Evolutionary conservation across 2,888 invertebrate species (phyloP).

Genomic region (Gasteruption jaculator): DNA sequence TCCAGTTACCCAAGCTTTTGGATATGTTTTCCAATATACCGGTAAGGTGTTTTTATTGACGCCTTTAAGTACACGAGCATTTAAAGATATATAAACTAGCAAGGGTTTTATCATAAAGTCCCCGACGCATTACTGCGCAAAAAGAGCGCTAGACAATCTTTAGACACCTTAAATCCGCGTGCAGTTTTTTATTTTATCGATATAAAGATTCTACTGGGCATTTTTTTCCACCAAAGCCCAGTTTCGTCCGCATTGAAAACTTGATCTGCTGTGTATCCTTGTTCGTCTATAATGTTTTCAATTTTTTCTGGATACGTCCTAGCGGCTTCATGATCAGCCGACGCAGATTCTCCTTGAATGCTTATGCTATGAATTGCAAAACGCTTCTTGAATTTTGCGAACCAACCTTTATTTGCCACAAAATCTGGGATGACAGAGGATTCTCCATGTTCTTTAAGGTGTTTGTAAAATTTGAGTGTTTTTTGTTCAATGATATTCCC

Average conservation of each 20-base stretch:
- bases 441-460: constrained; percentile 19
- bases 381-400: constrained; percentile 18
- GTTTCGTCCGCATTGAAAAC: constrained; percentile 13
- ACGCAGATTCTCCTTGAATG: constrained; percentile 9
- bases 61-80: constrained; percentile 31
- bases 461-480: constrained; percentile 25
- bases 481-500: constrained; percentile 24
- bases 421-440: too few relatives aligned
- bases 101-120: constrained; percentile 31
- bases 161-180: constrained; percentile 29
- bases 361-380: constrained; percentile 9
- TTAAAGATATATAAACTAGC: constrained; percentile 29
- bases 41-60: constrained; percentile 27
- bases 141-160: constrained; percentile 33
- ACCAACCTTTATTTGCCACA: too few relatives aligned
- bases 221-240: constrained; percentile 7
- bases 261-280: constrained; percentile 10
- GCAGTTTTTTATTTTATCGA: constrained; percentile 31
- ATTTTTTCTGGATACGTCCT: constrained; percentile 10
- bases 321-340: constrained; percentile 4
- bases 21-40: constrained; percentile 32
- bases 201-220: constrained; percentile 21
- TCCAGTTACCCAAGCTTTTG: constrained; percentile 20
- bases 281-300: constrained; percentile 11
- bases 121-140: constrained; percentile 32